Evolutionary conservation across 2,888 invertebrate genomes (phyloP).

Genomic region (Sipha maydis): DNA sequence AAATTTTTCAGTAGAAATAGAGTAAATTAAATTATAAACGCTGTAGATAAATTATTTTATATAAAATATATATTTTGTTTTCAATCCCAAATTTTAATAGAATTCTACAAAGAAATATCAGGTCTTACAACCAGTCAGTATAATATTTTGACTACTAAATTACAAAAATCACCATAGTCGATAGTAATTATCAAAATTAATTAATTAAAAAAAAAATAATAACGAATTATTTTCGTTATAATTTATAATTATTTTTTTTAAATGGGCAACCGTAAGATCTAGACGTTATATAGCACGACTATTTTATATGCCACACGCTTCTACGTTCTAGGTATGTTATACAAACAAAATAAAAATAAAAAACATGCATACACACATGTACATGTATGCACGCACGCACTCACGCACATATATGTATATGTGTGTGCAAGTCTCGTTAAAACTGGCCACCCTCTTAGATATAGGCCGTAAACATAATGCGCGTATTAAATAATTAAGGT

Average conservation of each 20-base stretch:
- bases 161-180: too few species aligned
- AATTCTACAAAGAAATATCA: too few species aligned
- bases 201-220: too few species aligned
- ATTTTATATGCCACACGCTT: neutral
- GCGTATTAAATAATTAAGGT: slow-evolving; percentile 57
- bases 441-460: neutral
- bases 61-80: neutral
- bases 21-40: too few species aligned
- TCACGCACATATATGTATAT: too few species aligned
- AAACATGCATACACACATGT: neutral
- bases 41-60: neutral
- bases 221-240: too few species aligned
- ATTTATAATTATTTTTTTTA: too few species aligned
- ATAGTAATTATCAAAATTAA: too few species aligned
- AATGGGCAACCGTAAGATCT: neutral
- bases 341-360: neutral
- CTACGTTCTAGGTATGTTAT: neutral
- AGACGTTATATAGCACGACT: neutral
- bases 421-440: neutral
- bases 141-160: too few species aligned
- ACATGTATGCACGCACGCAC: neutral
- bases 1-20: too few species aligned
- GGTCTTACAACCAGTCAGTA: too few species aligned
- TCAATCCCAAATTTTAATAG: neutral
- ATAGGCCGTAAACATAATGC: slow-evolving; percentile 47